Evolutionary conservation across 2,888 invertebrate species (phyloP), one percentile per base, ranked within the genome.

Genomic region (Cantharis rufa): DNA sequence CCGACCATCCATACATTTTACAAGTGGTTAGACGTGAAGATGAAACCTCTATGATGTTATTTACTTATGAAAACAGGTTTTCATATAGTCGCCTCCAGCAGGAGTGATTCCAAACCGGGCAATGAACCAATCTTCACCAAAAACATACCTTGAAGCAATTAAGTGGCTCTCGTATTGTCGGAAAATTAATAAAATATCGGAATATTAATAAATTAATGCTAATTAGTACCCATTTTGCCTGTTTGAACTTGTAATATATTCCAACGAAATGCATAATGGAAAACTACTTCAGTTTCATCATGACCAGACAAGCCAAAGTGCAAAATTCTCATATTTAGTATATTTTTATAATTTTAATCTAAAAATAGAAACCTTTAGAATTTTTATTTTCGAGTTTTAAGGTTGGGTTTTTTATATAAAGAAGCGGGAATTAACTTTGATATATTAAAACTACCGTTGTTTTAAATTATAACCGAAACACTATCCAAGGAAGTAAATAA

Each of bases 51-150:
- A 81, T 81, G 83, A 82, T 81, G 83, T 82, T 84, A 84, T 85
- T 85, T 83, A 83, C 82, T 84, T 84, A 83, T 80, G 21, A 66
- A 83, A 85, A 85, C 86, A 82, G 86, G 85, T 86, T 86, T 84
- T 84, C 81, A 82, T 81, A 82, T 83, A 81, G 81, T 83, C 77
- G 85, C 84, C 84, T 82, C 83, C 79, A 84, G 84, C 83, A 76
- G 80, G 75, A 79, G 81, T 80, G 82, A 83, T 83, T 82, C 82
- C 83, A 78, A 79, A 79, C 79, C 81, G 83, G 83, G 79, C 83
- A 81, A 82, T 83, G 83, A 83, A 83, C 83, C 80, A 81, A 66
- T 81, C 78, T 74, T 78, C 73, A 78, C 80, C 80, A 77, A 81
- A 81, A 81, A 81, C 78, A 80, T 75, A 69, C 70, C 78, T 80